Evolutionary conservation across 2,797 vertebrate genomes (phyloP), one percentile per base, ranked within the genome.

Genomic region (Pangasius mekongensis): DNA sequence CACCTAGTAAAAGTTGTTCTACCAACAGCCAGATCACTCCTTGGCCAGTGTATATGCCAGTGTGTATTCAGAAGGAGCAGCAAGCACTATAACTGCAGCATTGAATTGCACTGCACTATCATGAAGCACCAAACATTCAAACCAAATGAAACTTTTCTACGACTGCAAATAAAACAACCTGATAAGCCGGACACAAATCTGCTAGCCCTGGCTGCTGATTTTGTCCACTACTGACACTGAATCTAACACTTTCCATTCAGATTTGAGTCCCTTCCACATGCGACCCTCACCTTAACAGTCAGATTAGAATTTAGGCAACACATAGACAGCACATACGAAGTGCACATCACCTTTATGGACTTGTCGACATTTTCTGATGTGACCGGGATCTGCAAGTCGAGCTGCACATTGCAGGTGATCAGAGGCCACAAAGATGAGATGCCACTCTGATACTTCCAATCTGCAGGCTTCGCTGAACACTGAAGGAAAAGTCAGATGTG

Each of bases 361-460:
- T 93, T 94, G 71, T 97, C 96, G 89, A 96, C 91, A 87, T 94
- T 93, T 14, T 96, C 94, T 83, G 90, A 93, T 0, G 96, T 95
- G 14, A 99, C 92, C 0, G 97, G 97, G 20, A 99, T 93, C 87
- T 97, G 93, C 88, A 99, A 91, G 86, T 98, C 96, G 88, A 98
- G 91, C 83, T 96, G 95, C 47, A 98, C 85, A 60, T 95, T 96
- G 87, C 98, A 98, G 14, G 95, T 95, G 89, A 99, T 91, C 43
- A 94, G 92, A 30, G 95, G 92, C 97, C 98, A 99, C 39, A 96
- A 97, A 8, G 95, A 93, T 73, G 96, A 97, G 0, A 98, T 91
- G 64, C 95, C 94, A 24, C 92, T 95, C 91, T 99, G 98, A 73
- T 98, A 98, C 91, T 96, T 99, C 98, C 98, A 99, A 33, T 99